Evolutionary conservation across 64 coral and sea anemone species (phyloP), one percentile per base, ranked within the genome.

Genomic region (Catalaphyllia jardinei): DNA sequence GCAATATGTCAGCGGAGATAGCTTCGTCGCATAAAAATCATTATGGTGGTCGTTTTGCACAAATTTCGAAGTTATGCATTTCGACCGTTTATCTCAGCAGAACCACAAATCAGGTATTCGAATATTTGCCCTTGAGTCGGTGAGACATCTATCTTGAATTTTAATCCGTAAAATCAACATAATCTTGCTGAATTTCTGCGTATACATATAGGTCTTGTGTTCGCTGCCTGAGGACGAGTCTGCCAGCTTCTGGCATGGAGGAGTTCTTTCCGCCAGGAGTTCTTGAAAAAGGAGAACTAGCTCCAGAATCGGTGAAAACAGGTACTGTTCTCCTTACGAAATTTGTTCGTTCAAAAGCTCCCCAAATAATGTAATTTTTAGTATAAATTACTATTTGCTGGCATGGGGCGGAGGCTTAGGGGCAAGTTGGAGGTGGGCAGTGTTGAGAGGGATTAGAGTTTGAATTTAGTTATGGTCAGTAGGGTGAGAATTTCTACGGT

Each of bases 181-280:
- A 28, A 11, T 11, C n/a, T 69, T 67, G 18, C 10, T 71, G 24
- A 28, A 39, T 75, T 76, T 31, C 22, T 19, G 69, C 30, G 2
- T 76, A 35, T 62, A 87, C 30, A 1, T 63, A 54, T 62, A 87
- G 61, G 18, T 18, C 67, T 31, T 87, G 31, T 75, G 19, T 82
- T 39, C 29, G 88, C 20, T 63, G 81, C 46, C 72, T 98, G 25
- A 83, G 72, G 64, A 92, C 92, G 38, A 94, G 82, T 20, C 82
- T 79, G 0, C 54, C 22, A 14, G 60, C 28, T 77, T 88, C 78
- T 78, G 95, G 95, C 5, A 55, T 97, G 42, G 95, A 97, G 79
- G 95, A 98, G 59, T 98, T 98, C 73, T 98, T 98, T 62, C 95
- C 95, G 52, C 92, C 89, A 62, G 92, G 92, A 1, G 91, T 91